phyloP scores from a whole-genome alignment of 1,140 invertebrate species.

The Limonius californicus region DNA sequence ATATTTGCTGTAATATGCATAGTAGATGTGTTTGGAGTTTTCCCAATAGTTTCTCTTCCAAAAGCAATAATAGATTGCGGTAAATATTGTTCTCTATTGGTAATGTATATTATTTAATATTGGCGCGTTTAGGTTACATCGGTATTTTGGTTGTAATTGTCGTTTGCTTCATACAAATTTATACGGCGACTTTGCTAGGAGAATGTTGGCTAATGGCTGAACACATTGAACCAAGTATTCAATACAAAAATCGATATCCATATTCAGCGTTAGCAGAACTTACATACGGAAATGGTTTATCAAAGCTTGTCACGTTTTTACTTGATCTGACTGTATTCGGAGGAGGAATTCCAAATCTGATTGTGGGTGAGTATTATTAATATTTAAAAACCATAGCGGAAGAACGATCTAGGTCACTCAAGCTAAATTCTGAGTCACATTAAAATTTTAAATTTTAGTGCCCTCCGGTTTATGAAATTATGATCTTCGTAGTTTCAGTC shows the following conservation, averaged over 20 bases:
- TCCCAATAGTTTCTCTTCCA: constrained; percentile 71
- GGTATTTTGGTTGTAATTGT: constrained; percentile 64
- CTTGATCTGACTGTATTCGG: constrained; percentile 70
- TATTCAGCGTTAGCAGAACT: constrained; percentile 73
- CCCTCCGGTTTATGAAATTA: too few species aligned
- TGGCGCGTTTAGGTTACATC: constrained; percentile 57
- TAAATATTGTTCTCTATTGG: too few species aligned
- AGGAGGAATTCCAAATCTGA: constrained; percentile 69
- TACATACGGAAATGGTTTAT: constrained; percentile 57
- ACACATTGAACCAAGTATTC: constrained; percentile 61
- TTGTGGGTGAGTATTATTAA: constrained; percentile 58
- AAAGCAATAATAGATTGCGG: constrained; percentile 68
- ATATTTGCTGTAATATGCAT: constrained; percentile 71
- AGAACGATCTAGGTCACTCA: too few species aligned
- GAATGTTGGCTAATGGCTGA: constrained; percentile 71
- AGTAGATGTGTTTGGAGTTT: constrained; percentile 76
- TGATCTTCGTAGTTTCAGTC: too few species aligned
- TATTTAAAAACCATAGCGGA: constrained; percentile 1
- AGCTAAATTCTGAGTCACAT: too few species aligned
- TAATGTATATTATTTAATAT: not conserved
- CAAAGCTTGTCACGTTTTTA: constrained; percentile 61
- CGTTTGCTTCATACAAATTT: constrained; percentile 68
- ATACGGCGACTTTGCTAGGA: constrained; percentile 69
- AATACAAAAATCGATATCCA: constrained; percentile 64
- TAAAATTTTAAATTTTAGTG: too few species aligned